Conservation (phyloP, 2,113 vertebrate species). For the Galemys pyrenaicus region DNA sequence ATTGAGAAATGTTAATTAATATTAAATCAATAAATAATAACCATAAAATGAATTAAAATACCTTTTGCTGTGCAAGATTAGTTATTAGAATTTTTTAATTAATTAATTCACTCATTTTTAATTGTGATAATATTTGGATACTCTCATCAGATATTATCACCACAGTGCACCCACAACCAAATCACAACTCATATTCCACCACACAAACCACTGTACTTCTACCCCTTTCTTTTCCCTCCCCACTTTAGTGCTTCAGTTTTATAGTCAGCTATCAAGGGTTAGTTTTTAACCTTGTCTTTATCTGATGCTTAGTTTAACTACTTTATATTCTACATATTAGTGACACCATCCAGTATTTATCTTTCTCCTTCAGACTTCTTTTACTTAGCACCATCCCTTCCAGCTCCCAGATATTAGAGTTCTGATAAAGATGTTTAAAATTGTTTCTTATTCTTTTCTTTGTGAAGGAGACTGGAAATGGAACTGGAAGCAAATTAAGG, state of each 20-base stretch:
- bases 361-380: too few relatives aligned
- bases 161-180: background rate
- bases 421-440: background rate
- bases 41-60: conserved; percentile 12
- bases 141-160: too few relatives aligned
- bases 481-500: background rate
- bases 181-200: too few relatives aligned
- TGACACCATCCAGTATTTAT: too few relatives aligned
- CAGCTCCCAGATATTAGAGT: background rate
- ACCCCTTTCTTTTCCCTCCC: too few relatives aligned
- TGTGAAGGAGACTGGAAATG: background rate
- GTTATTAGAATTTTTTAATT: background rate
- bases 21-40: conserved; percentile 21
- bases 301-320: too few relatives aligned
- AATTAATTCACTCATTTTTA: conserved; percentile 21
- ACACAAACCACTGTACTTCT: too few relatives aligned
- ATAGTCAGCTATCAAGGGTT: too few relatives aligned
- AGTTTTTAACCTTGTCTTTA: too few relatives aligned
- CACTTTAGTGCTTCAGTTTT: too few relatives aligned
- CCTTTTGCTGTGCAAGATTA: background rate
- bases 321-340: too few relatives aligned
- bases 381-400: too few relatives aligned
- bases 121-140: background rate
- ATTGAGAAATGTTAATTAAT: conserved; percentile 37
- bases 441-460: conserved; percentile 2